Base-by-base conservation (phyloP, 1,140 invertebrate species). In the Hestina assimilis region DNA sequence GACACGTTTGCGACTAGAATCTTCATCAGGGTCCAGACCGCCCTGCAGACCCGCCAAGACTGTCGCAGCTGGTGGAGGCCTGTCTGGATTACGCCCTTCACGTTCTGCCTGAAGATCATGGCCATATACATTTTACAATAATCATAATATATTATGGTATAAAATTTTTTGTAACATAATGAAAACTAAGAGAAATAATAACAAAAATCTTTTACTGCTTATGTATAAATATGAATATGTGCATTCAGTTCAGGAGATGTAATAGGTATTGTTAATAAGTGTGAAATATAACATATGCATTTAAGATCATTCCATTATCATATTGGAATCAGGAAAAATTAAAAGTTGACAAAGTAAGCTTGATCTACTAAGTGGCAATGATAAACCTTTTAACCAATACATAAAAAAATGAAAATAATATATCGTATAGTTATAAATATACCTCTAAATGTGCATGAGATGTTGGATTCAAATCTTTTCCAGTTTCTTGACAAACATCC, bases 401-500 rank as follows among this genome's bases (percentile, higher is more conserved):
- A 33, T 33, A 33, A 4, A 33, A 8, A 3, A 35, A 11, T 3
- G 12, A 14, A 12, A n/a, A 8, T 8, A 35, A 35, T 15, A 14
- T 15, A 17, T 8, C 12, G 8, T 15, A 4, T n/a, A 4, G 7
- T 31, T 28, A 28, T 28, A 26, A 17, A 26, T 47, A 6, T 64
- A 90, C 90, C 60, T 90, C 87, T 38, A 74, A 86, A 71, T 81
- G 89, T 23, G 90, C 89, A 78, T 93, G 92, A 7, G 92, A 93
- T 11, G 92, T 79, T 47, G 97, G 97, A 90, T 99, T 99, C 2
- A 99, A 89, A 91, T 99, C 98, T 79, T 94, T 93, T 0, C 98
- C 99, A 1, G 94, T 95, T 19, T 95, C 93, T 89, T 99, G 98
- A 81, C 99, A 96, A 0, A 99, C 98, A 89, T 99, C 98, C 89